phyloP scores from a whole-genome alignment of 1,140 invertebrate genomes.

The Drosophila athabasca region DNA sequence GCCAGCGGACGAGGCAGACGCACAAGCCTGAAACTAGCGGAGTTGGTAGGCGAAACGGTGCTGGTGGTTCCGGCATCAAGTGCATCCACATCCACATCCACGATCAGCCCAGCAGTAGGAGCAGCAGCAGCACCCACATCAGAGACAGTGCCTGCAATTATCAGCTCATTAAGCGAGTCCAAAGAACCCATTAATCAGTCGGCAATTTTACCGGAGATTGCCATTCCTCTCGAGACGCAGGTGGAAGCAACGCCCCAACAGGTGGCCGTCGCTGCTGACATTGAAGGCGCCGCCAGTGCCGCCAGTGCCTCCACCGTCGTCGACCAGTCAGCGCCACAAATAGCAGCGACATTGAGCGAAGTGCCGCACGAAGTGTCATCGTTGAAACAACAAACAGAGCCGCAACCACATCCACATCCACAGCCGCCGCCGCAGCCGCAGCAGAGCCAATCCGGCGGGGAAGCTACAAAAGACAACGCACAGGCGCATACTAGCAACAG shows the following conservation, averaged over 20 bases:
- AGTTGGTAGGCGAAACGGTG: conserved; percentile 68
- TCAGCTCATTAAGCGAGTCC: conserved; percentile 51
- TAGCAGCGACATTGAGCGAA: conserved; percentile 72
- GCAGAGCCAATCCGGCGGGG: conserved; percentile 14
- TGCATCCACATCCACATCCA: conserved; percentile 6
- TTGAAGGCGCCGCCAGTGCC: conserved; percentile 47
- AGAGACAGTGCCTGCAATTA: conserved; percentile 27
- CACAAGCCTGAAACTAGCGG: conserved; percentile 63
- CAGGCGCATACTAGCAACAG: conserved; percentile 53
- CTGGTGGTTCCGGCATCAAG: conserved; percentile 52
- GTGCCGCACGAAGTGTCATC: conserved; percentile 64
- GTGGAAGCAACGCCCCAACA: conserved; percentile 55
- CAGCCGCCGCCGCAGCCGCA: conserved; percentile 26
- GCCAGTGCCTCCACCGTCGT: too few relatives aligned
- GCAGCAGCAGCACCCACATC: conserved; percentile 5
- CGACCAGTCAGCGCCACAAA: conserved; percentile 59
- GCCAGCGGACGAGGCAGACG: conserved; percentile 58
- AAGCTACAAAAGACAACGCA: conserved; percentile 73
- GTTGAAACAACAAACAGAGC: conserved; percentile 35
- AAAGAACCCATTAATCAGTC: conserved; percentile 73
- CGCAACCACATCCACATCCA: not conserved
- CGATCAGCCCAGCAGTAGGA: conserved; percentile 1
- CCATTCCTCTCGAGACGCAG: conserved; percentile 16
- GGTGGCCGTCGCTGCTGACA: conserved; percentile 66
- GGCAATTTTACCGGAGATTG: not conserved